Base-by-base conservation (phyloP, 1,140 invertebrate genomes). In the Microplitis demolitor region DNA sequence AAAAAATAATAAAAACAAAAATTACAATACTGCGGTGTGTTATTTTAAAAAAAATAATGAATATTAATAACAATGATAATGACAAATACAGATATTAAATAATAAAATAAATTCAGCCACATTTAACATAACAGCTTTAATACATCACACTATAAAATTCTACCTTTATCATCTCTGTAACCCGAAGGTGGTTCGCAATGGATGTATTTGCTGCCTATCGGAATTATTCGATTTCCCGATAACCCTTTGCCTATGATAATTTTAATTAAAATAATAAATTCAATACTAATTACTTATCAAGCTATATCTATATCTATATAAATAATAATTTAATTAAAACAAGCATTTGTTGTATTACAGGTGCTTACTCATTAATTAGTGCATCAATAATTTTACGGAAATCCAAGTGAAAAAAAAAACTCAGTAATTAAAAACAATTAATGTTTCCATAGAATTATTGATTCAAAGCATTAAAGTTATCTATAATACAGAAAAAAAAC, bases 181-280 rank as follows among this genome's bases (percentile, higher is more conserved):
- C 89, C 91, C 76, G 89, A 84, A 70, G 92, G 92, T 51, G 92
- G 92, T 76, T 92, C 90, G 81, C 92, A 93, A 87, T 93, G 92
- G 75, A 93, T 89, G 86, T 91, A 90, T 82, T 91, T 92, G 88
- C 92, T 91, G 83, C 93, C 92, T 83, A 92, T 89, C 78, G 92
- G 92, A 88, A 92, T 91, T 69, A 90, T 88, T 83, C 92, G 90
- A 88, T 93, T 94, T 76, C 92, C 93, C 74, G 91, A 92, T 80
- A 92, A 88, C 77, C 78, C 82, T 74, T 73, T 83, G 77, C 82
- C 84, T 86, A 78, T 35, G 54, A 53, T 51, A 39, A 71, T 71
- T 16, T 50, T 53, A 54, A 80, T 74, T 72, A 82, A 61, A 76
- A 76, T 76, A 64, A 63, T 73, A 62, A 66, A 69, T 69, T 77